A percentile compares a stretch with the other conserved stretches of the same genome.
Conservation (phyloP, 1,140 invertebrate genomes). For the Calliopsis andreniformis region DNA sequence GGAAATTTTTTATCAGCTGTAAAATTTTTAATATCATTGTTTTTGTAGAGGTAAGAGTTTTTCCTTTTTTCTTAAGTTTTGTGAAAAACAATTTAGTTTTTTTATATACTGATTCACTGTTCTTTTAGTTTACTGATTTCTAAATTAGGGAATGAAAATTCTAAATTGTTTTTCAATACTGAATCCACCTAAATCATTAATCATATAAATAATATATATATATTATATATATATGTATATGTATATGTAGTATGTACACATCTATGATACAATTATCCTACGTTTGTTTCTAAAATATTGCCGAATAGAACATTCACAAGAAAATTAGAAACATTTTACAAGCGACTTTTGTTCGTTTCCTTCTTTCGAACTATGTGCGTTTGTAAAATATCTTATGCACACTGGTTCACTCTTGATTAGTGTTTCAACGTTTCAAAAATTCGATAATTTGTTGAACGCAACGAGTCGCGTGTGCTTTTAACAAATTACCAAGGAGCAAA, state of each 20-base stretch:
- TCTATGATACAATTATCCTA: slow-evolving; percentile 59
- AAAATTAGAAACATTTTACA: slow-evolving; percentile 38
- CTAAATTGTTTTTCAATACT: slow-evolving; percentile 35
- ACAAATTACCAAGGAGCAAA: slow-evolving; percentile 9
- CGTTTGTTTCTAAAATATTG: slow-evolving; percentile 53
- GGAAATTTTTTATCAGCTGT: neutral
- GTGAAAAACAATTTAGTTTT: slow-evolving; percentile 27
- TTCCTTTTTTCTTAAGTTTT: neutral
- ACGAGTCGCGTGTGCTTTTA: neutral
- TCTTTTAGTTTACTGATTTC: neutral
- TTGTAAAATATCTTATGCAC: neutral
- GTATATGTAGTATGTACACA: slow-evolving; percentile 50
- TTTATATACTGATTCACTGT: too few species aligned
- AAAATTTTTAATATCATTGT: slow-evolving; percentile 14
- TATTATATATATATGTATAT: slow-evolving; percentile 29
- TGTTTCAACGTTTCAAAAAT: neutral
- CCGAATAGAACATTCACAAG: slow-evolving; percentile 55
- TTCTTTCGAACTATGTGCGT: neutral
- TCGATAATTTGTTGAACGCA: slow-evolving; percentile 33
- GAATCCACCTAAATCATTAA: slow-evolving; percentile 36
- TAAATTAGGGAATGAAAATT: neutral
- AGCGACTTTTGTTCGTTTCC: slow-evolving; percentile 12
- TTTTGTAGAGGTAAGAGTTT: slow-evolving; percentile 10
- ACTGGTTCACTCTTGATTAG: slow-evolving; percentile 20
- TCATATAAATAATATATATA: slow-evolving; percentile 30